phyloP scores from a whole-genome alignment of 2,113 vertebrate genomes.

The Antechinus stuartii region DNA sequence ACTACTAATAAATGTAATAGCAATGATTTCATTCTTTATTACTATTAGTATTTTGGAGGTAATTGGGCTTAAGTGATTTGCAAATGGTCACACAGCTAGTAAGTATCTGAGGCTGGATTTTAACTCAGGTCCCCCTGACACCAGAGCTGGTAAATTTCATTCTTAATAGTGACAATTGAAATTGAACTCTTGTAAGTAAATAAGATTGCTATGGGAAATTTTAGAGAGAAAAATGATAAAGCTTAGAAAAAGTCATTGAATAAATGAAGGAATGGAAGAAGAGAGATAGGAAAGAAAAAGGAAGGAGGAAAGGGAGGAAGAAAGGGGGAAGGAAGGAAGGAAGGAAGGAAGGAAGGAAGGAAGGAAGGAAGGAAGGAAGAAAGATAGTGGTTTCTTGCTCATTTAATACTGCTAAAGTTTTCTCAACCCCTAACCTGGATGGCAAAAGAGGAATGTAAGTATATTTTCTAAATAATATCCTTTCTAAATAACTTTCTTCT shows the following conservation, averaged over 20 bases:
- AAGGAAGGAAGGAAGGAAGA: too few species aligned
- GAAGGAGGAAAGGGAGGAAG: neutral
- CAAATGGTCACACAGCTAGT: too few species aligned
- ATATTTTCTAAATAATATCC: constrained; percentile 82
- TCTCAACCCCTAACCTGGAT: neutral
- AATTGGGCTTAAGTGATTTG: too few species aligned
- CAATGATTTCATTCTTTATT: neutral
- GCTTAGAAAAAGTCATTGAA: neutral
- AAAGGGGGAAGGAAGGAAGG: neutral
- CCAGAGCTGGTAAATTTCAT: neutral
- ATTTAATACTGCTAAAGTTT: neutral
- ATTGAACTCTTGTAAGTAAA: neutral
- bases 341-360: neutral
- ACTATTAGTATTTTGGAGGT: too few species aligned
- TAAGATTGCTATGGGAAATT: neutral
- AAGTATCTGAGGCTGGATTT: too few species aligned
- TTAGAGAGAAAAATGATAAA: neutral
- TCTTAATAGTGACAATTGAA: neutral
- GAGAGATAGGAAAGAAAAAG: neutral
- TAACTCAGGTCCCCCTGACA: too few species aligned
- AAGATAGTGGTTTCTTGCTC: neutral
- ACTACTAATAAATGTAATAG: neutral
- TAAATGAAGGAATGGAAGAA: constrained; percentile 12
- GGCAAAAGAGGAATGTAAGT: constrained; percentile 14
- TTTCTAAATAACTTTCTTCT: constrained; percentile 87